phyloP scores from a whole-genome alignment of 2,888 invertebrate species.

The Leucozona laternaria region DNA sequence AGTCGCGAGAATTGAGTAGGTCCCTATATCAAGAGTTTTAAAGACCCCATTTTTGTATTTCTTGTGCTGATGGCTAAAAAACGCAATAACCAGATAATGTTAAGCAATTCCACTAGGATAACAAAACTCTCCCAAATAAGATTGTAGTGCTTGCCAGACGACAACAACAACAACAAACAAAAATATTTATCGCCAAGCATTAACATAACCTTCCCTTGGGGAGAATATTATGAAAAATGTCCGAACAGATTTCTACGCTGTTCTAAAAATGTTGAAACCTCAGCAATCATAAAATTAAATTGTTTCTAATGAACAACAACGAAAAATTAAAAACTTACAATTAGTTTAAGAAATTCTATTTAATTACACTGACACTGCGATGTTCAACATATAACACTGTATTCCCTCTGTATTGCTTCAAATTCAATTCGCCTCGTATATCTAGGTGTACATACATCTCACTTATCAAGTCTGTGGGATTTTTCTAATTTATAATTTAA shows the following conservation, averaged over 20 bases:
- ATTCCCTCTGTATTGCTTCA: slow-evolving; percentile 1
- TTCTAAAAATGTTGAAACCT: slow-evolving; percentile 35
- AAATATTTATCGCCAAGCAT: not conserved
- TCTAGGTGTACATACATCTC: not conserved
- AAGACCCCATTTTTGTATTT: not conserved
- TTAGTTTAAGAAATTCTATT: slow-evolving; percentile 65
- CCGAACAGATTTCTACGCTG: slow-evolving; percentile 27
- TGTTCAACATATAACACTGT: slow-evolving; percentile 65
- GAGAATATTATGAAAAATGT: slow-evolving; percentile 10
- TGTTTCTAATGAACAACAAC: slow-evolving; percentile 66
- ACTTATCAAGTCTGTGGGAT: slow-evolving; percentile 30
- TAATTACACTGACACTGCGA: slow-evolving; percentile 68
- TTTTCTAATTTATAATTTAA: slow-evolving; percentile 39
- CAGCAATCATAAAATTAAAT: slow-evolving; percentile 54
- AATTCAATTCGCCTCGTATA: slow-evolving; percentile 34
- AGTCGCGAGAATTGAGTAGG: too few species aligned
- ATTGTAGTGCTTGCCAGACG: not conserved
- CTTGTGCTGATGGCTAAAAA: not conserved
- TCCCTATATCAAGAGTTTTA: not conserved
- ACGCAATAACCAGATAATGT: not conserved
- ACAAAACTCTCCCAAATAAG: not conserved
- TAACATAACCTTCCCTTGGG: slow-evolving; percentile 46
- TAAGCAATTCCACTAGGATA: not conserved
- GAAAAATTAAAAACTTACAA: slow-evolving; percentile 58
- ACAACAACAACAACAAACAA: not conserved